phyloP scores from a whole-genome alignment of 1,140 invertebrate genomes.

The Schlechtendalia chinensis region DNA sequence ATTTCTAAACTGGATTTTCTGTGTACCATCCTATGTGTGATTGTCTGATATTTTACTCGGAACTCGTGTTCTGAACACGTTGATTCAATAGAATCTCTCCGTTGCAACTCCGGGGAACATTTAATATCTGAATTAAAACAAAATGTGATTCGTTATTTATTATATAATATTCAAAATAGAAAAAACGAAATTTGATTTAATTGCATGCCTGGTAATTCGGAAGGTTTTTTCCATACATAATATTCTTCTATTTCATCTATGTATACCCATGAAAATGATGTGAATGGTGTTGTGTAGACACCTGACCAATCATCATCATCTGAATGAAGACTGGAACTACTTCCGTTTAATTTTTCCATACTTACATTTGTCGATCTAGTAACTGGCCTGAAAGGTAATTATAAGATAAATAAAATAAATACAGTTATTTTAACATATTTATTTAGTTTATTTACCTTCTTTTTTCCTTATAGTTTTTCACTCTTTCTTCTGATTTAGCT shows the following conservation, averaged over 20 bases:
- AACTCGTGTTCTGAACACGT: slow-evolving; percentile 86
- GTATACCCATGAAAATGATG: slow-evolving; percentile 71
- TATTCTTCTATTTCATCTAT: slow-evolving; percentile 72
- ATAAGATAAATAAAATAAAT: slow-evolving; percentile 1
- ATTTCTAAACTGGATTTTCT: slow-evolving; percentile 88
- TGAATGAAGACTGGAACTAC: slow-evolving; percentile 63
- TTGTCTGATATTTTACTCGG: slow-evolving; percentile 77
- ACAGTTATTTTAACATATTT: background rate
- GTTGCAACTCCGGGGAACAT: slow-evolving; percentile 55
- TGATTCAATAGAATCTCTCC: slow-evolving; percentile 65
- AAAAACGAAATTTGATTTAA: background rate
- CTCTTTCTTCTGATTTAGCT: slow-evolving; percentile 73
- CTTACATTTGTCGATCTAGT: slow-evolving; percentile 71
- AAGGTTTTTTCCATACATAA: slow-evolving; percentile 52
- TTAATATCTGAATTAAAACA: slow-evolving; percentile 49
- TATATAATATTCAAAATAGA: too few species aligned
- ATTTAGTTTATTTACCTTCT: slow-evolving; percentile 1
- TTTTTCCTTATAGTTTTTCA: slow-evolving; percentile 66
- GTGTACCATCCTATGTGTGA: slow-evolving; percentile 86
- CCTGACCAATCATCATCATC: slow-evolving; percentile 67
- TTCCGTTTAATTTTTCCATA: slow-evolving; percentile 68
- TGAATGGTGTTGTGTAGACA: slow-evolving; percentile 71
- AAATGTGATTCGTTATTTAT: slow-evolving; percentile 1
- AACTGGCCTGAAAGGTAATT: slow-evolving; percentile 56
- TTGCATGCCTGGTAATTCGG: slow-evolving; percentile 14